Evolutionary conservation across 2,113 vertebrate species (phyloP), one percentile per base, ranked within the genome.

Genomic region (Theristicus caerulescens): DNA sequence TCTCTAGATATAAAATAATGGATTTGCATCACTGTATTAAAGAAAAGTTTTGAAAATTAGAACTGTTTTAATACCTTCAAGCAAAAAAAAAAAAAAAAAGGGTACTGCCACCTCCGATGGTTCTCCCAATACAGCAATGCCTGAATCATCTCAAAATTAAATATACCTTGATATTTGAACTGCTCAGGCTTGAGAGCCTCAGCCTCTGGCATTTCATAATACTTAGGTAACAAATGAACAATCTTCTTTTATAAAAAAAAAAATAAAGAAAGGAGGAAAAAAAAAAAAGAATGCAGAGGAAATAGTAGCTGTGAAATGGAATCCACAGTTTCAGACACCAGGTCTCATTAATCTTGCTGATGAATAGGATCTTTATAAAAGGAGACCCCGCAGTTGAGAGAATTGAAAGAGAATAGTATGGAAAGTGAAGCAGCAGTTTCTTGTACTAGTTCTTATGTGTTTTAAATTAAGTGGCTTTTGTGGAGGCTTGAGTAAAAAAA

Each of bases 121-220:
- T 74, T 88, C 46, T 88, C 73, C 66, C 94, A 82, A 81, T 58
- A 82, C 47, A 87, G 79, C 89, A 94, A 77, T 67, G 91, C 90
- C 80, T 32, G 42, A 72, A 95, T 95, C 84, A 93, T 89, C 94
- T 93, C 93, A 95, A 88, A 97, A 97, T 97, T 95, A 98, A 97
- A 96, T 95, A 97, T 70, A 96, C 78, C 91, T 90, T 70, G 72
- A 81, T 96, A 97, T 96, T 95, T 96, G 96, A 98, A 97, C 94
- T 88, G 86, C 86, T 95, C 69, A 71, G 74, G 95, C 91, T 96
- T 79, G 88, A 95, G 95, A 90, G 70, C 54, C 83, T 94, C 83
- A 96, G 93, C 95, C 96, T 77, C 80, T 88, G 96, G 95, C 96
- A 97, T 97, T 97, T 97, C 93, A 96, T 97, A 93, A 96, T 95